Evolutionary conservation across 2,888 invertebrate genomes (phyloP).

Genomic region (Stramonita haemastoma): DNA sequence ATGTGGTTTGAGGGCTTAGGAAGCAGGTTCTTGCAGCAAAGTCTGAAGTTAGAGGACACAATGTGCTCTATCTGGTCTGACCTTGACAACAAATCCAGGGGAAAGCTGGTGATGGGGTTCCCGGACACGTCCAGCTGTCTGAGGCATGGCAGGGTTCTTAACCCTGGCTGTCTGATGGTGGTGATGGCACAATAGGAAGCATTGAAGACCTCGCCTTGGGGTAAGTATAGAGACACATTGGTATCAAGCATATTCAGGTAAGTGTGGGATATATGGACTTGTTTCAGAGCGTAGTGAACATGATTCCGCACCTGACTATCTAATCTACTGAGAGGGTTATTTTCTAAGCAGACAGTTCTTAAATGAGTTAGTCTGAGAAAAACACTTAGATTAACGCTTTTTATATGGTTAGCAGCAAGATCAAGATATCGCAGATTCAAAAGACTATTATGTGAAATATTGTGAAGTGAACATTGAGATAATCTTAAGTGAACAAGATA

Average conservation of each 20-base stretch:
- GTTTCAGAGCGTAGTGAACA: not conserved
- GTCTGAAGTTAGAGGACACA: not conserved
- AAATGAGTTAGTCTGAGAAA: not conserved
- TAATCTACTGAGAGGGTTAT: not conserved
- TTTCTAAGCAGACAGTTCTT: not conserved
- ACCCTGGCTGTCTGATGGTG: not conserved
- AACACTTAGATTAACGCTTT: not conserved
- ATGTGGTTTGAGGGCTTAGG: not conserved
- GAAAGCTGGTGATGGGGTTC: not conserved
- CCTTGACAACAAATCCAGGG: not conserved
- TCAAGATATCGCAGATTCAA: not conserved
- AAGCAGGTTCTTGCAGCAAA: not conserved
- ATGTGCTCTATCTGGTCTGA: not conserved
- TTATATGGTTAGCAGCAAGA: not conserved
- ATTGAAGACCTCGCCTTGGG: not conserved
- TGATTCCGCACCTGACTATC: not conserved
- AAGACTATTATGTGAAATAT: not conserved
- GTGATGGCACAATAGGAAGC: not conserved
- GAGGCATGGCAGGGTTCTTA: not conserved
- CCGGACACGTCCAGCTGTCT: not conserved
- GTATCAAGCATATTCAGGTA: not conserved
- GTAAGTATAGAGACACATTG: not conserved
- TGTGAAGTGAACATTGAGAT: not conserved
- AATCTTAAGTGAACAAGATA: not conserved
- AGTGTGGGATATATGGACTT: not conserved